Evolutionary conservation across 2,113 vertebrate genomes (phyloP).

Genomic region (Hassar affinis): DNA sequence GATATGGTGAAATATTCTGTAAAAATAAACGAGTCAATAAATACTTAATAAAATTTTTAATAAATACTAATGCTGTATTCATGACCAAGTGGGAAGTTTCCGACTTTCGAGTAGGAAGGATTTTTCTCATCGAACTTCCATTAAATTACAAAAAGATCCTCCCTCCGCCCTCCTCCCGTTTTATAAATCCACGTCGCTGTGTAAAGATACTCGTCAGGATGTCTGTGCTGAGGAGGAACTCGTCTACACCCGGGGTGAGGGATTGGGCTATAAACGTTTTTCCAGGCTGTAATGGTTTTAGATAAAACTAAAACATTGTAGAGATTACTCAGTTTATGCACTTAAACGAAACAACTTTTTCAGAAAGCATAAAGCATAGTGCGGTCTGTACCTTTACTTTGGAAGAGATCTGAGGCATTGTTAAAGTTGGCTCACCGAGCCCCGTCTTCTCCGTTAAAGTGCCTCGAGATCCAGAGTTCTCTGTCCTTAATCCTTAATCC

Average conservation of each 20-base stretch:
- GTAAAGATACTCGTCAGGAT: constrained; percentile 4
- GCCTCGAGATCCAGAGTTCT: neutral
- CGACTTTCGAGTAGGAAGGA: no score
- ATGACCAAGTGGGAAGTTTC: no score
- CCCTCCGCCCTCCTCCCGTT: constrained; percentile 1
- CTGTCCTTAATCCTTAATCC: no score
- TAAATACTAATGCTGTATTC: no score
- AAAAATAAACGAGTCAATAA: no score
- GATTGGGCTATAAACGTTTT: neutral
- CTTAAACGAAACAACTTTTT: neutral
- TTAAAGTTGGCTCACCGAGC: neutral
- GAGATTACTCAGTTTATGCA: neutral
- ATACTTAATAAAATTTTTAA: no score
- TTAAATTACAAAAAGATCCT: no score
- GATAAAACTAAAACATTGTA: neutral
- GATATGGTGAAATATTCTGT: no score
- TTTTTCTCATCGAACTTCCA: no score
- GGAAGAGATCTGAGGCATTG: neutral
- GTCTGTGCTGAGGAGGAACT: constrained; percentile 37
- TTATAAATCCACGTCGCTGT: neutral
- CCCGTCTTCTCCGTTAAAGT: neutral
- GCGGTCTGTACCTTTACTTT: neutral
- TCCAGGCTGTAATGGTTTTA: neutral
- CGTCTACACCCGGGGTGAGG: constrained; percentile 44
- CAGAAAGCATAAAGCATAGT: no score